Conservation (phyloP, 2,113 vertebrate genomes). For the Notechis scutatus region DNA sequence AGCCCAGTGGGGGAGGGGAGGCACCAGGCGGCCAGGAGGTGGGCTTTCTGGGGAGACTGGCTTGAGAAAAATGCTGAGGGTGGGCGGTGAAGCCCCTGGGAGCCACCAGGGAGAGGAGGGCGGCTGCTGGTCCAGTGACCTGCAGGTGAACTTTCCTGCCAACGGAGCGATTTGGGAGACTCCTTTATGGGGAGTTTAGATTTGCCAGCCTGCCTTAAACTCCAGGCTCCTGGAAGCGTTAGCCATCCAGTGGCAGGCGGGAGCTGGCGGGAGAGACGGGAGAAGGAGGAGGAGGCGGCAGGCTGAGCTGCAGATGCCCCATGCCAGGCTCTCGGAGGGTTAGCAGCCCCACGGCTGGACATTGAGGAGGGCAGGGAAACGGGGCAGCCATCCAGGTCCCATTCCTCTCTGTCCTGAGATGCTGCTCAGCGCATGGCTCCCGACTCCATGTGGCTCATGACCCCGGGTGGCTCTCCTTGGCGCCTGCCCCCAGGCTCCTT, state of each 20-base stretch:
- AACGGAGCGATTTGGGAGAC: background rate
- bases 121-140: background rate
- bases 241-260: background rate
- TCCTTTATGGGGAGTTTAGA: background rate
- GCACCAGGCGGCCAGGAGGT: background rate
- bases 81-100: background rate
- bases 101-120: background rate
- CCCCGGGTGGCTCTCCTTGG: background rate
- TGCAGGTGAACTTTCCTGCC: background rate
- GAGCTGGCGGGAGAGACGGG: background rate
- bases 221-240: background rate
- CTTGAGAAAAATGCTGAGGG: background rate
- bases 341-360: background rate
- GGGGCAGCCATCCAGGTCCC: background rate
- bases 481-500: too few species aligned
- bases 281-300: background rate
- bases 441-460: background rate
- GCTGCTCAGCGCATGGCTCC: background rate
- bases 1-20: background rate
- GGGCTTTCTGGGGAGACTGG: background rate
- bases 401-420: background rate
- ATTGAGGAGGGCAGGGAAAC: background rate
- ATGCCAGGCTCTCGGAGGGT: background rate
- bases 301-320: background rate
- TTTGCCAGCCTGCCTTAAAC: background rate